phyloP scores from a whole-genome alignment of 1,140 invertebrate genomes.

The Euwallacea fornicatus region DNA sequence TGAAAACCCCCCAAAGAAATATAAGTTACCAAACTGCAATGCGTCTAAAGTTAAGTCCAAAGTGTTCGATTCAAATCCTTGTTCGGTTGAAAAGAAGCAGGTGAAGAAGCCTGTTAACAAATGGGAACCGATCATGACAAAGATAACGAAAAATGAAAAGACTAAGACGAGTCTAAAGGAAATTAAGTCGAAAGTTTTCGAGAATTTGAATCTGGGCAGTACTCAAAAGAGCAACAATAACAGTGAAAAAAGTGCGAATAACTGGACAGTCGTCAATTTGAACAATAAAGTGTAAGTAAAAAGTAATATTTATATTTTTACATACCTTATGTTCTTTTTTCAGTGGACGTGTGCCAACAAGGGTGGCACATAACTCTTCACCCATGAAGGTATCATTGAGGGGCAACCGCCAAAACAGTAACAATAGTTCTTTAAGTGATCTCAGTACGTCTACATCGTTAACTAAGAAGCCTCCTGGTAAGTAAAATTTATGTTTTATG shows the following conservation, averaged over 20 bases:
- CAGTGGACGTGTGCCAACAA: constrained; percentile 39
- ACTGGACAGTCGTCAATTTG: no score
- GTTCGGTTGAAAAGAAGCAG: constrained; percentile 43
- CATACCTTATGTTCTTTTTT: constrained; percentile 5
- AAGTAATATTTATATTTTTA: no score
- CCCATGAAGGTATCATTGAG: constrained; percentile 26
- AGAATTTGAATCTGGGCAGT: constrained; percentile 39
- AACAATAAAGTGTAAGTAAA: no score
- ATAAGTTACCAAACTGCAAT: constrained; percentile 75
- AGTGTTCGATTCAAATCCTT: constrained; percentile 57
- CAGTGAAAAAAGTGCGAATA: no score
- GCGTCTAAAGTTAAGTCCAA: constrained; percentile 75
- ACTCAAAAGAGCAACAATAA: constrained; percentile 3
- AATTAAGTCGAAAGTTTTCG: constrained; percentile 75
- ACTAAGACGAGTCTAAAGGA: constrained; percentile 71
- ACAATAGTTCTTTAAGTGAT: constrained; percentile 50
- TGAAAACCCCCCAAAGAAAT: constrained; percentile 65
- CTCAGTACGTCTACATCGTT: constrained; percentile 41
- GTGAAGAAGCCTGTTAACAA: constrained; percentile 57
- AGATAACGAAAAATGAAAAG: constrained; percentile 72
- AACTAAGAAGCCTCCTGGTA: constrained; percentile 41
- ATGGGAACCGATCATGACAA: constrained; percentile 81
- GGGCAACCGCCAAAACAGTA: constrained; percentile 40
- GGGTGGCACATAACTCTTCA: constrained; percentile 16
- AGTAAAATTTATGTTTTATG: constrained; percentile 20